Conservation (phyloP, 2,888 invertebrate genomes). For the Caenorhabditis uteleia region DNA sequence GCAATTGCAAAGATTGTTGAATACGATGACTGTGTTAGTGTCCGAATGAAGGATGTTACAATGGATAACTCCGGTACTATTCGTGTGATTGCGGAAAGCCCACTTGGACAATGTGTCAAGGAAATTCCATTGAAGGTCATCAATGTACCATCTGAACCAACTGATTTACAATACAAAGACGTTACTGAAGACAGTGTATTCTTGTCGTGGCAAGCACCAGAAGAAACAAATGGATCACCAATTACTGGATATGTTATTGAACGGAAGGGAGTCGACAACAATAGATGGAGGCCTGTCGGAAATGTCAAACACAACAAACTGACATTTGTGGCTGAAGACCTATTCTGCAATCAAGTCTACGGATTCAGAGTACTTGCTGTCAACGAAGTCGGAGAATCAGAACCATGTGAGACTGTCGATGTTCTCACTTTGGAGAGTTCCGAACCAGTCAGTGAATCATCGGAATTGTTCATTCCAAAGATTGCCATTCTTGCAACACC, state of each 20-base stretch:
- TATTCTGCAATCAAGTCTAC: constrained; percentile 60
- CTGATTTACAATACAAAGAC: constrained; percentile 43
- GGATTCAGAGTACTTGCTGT: constrained; percentile 58
- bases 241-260: constrained; percentile 62
- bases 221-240: constrained; percentile 79
- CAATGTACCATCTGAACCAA: constrained; percentile 60
- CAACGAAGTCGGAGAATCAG: constrained; percentile 62
- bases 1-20: constrained; percentile 70
- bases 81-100: constrained; percentile 74
- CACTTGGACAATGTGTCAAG: constrained; percentile 34
- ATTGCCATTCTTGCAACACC: constrained; percentile 46
- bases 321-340: constrained; percentile 50
- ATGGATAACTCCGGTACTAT: constrained; percentile 78
- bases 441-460: constrained; percentile 36
- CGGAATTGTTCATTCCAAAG: constrained; percentile 41
- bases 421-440: constrained; percentile 50
- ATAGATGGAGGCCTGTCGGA: constrained; percentile 53
- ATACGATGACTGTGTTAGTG: constrained; percentile 54
- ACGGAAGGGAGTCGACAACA: constrained; percentile 55
- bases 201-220: constrained; percentile 71
- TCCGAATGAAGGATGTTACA: constrained; percentile 76
- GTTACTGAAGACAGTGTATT: constrained; percentile 46
- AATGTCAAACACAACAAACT: constrained; percentile 33
- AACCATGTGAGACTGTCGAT: constrained; percentile 57
- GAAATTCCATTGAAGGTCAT: constrained; percentile 52